These are phyloP conservation scores for Luscinia luscinia DNA, from an alignment of 2,797 vertebrate genomes.

Conservation along the genomic window DNA sequence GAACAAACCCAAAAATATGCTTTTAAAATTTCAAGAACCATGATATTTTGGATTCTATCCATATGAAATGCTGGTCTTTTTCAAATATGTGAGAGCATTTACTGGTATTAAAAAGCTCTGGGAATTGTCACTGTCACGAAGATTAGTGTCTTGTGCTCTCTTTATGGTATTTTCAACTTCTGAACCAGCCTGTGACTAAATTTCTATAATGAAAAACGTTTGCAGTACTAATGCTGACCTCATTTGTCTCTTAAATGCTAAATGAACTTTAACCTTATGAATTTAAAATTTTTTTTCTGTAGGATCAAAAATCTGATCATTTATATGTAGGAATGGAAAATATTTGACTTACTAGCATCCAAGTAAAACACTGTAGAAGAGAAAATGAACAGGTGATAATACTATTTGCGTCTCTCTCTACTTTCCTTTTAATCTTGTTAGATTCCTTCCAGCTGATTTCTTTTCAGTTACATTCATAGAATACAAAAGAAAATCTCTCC, in stretches of 20 bases:
- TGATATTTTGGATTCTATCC: conserved; percentile 44
- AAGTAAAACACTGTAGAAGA: conserved; percentile 55
- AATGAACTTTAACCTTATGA: conserved; percentile 40
- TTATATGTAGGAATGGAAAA: background rate
- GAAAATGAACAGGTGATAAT: conserved; percentile 54
- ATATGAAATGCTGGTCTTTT: conserved; percentile 42
- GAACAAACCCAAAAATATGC: background rate
- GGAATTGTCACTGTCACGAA: conserved; percentile 59
- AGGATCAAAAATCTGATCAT: conserved; percentile 4
- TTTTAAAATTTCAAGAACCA: conserved; percentile 32
- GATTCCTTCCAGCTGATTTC: conserved; percentile 23
- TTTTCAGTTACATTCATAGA: conserved; percentile 56
- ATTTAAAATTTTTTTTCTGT: conserved; percentile 6
- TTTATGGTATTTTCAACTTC: conserved; percentile 62
- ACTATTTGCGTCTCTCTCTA: background rate
- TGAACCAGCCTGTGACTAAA: conserved; percentile 58
- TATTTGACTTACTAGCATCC: conserved; percentile 24
- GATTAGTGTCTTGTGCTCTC: conserved; percentile 41
- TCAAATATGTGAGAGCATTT: conserved; percentile 39
- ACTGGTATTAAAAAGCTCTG: conserved; percentile 48
- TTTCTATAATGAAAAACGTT: conserved; percentile 56
- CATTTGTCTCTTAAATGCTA: conserved; percentile 44
- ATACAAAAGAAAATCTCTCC: conserved; percentile 9
- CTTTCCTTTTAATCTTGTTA: conserved; percentile 37
- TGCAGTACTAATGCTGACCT: conserved; percentile 34